Evolutionary conservation across 2,888 invertebrate genomes (phyloP), one percentile per base, ranked within the genome.

Genomic region (Coelopa pilipes): DNA sequence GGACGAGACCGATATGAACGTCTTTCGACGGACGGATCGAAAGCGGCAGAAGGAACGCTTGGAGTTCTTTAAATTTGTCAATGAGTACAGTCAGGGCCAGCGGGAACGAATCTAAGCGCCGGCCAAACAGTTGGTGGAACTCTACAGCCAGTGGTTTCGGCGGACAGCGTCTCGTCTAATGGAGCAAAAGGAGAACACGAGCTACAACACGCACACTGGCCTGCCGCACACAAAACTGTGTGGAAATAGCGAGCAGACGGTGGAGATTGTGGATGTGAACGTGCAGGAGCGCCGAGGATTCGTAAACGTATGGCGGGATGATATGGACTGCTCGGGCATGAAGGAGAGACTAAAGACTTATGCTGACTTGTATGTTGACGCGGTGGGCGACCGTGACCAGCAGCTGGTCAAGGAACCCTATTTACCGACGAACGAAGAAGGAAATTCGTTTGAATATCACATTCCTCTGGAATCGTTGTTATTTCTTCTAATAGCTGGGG

Each of bases 391-490:
- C 10, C 53, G 70, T 7, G 74, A 73, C 74, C 1, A 15, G 57
- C 10, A 9, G 49, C 1, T 68, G 74, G n/a, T 21, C 70, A 1
- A 34, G 66, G 3, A 34, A n/a, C 15, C 15, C n/a, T 9, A 34
- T 34, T 2, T 34, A 12, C 24, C 11, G 57, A 21, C n/a, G 13
- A 55, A 66, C 21, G 21, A 15, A 15, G 24, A 19, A 45, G 68
- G 21, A 12, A 55, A 46, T 0, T 57, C 24, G 7, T 70, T 79
- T 70, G 75, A 76, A 3, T 78, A 77, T 57, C 70, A 79, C 17
- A 62, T 86, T 17, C 82, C 85, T 0, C 21, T 81, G 1, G 83
- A 85, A 1, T 79, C 85, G 0, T 67, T 86, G 3, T 49, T 86
- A 4, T 81, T 86, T 74, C 70, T 86, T 0, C 19, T 87, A 0